A percentile compares a stretch with the other conserved stretches of the same genome.
These are phyloP conservation scores for Ichneumoninae sp. DNA, from an alignment of 2,888 invertebrate species.

Conservation along the genomic window DNA sequence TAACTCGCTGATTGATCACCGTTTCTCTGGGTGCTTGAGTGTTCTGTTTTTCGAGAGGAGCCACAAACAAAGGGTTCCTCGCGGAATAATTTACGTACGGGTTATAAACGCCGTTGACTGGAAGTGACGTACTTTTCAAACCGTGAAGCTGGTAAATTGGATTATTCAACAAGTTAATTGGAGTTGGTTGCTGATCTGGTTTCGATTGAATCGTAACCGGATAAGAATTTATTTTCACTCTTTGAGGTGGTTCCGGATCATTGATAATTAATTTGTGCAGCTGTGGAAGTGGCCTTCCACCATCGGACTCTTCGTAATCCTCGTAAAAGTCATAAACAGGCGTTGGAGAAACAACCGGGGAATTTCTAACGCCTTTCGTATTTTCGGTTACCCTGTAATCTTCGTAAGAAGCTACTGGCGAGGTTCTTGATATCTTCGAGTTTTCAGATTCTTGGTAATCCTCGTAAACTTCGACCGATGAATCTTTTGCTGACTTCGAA, in stretches of 20 bases:
- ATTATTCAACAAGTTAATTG: constrained; percentile 4
- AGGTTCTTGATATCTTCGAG: background rate
- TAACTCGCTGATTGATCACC: background rate
- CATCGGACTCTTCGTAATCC: constrained; percentile 3
- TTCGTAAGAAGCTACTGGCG: background rate
- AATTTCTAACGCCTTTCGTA: background rate
- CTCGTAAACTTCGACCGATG: background rate
- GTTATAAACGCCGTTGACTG: background rate
- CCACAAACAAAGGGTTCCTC: background rate
- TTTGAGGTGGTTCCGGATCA: background rate
- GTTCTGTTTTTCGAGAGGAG: background rate
- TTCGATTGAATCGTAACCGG: constrained; percentile 4
- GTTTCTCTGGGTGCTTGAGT: background rate
- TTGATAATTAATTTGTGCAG: background rate
- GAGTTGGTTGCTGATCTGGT: background rate
- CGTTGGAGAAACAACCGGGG: background rate
- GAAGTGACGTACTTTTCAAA: background rate
- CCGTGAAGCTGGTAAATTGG: constrained; percentile 29
- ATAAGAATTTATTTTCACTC: background rate
- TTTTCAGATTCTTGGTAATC: background rate
- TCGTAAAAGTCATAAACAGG: constrained; percentile 12
- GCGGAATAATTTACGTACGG: background rate
- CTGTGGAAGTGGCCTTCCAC: background rate
- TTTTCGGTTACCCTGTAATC: background rate
- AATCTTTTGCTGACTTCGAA: background rate